Base-by-base conservation (phyloP, 2,113 vertebrate species). In the Falcunculus frontatus region DNA sequence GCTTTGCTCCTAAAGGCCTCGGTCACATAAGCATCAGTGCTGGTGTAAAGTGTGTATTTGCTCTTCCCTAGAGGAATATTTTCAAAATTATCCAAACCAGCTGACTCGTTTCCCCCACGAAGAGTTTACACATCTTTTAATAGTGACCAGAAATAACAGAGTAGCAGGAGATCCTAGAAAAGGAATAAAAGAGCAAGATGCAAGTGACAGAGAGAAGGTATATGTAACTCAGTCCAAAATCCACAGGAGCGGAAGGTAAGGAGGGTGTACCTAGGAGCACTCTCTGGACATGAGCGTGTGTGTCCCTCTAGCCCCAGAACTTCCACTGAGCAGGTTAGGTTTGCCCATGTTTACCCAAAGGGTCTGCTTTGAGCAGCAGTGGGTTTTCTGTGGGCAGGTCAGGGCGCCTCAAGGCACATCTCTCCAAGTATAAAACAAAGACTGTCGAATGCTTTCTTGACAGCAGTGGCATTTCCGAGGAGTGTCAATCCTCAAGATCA, bases 271-370 rank as follows among this genome's bases (percentile, higher is more conserved):
- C 1, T 6, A 37, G n/a, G 30, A 89, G n/a, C 63, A 60, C 25
- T 16, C 46, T 47, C 46, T 75, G 52, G 65, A 46, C 17, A 8
- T 25, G 55, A 74, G 4, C 0, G 0, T 27, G 42, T 2, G 2
- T n/a, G 19, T 74, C 78, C 59, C 62, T 78, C 37, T 7, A 30
- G 55, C 19, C 53, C 50, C 29, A 19, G 29, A 29, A 63, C 11
- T 25, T 86, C 27, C 67, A 39, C 22, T 17, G 39, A 35, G 26
- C 52, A 39, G 33, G 21, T 21, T 77, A 25, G 18, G 4, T 60
- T 90, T 92, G 63, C 50, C 63, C 4, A 0, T 80, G 47, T 83
- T 91, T 89, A 27, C 37, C 63, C 39, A 72, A 76, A 80, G 68
- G 44, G 63, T 86, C 26, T 86, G 52, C 67, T 55, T 42, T 44